These are phyloP conservation scores for Pyxicephalus adspersus DNA, from an alignment of 2,113 vertebrate species.

Conservation along the genomic window DNA sequence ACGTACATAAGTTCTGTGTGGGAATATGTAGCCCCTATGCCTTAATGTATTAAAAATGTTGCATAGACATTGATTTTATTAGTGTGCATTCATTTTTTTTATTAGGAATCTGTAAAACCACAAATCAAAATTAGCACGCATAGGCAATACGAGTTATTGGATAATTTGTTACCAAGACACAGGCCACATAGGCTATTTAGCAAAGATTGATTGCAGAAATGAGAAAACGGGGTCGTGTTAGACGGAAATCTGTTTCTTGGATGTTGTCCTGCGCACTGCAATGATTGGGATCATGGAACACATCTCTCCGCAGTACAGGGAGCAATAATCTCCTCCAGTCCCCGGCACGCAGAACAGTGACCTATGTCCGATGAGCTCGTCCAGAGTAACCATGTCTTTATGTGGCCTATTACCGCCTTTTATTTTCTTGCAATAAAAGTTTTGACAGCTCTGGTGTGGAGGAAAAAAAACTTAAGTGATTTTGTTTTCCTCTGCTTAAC, in stretches of 20 bases:
- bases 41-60: neutral
- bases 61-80: neutral
- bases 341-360: no score
- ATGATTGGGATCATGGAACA: neutral
- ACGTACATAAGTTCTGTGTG: slow-evolving; percentile 16
- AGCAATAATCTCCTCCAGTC: neutral
- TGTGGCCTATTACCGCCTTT: no score
- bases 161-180: neutral
- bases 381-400: no score
- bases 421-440: no score
- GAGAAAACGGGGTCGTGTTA: slow-evolving; percentile 13
- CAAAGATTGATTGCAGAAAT: slow-evolving; percentile 11
- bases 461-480: no score
- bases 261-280: neutral
- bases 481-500: no score
- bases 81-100: slow-evolving; percentile 3
- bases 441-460: no score
- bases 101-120: slow-evolving; percentile 39
- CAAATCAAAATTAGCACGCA: neutral
- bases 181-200: neutral
- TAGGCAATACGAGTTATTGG: neutral
- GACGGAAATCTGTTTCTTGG: neutral
- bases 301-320: neutral
- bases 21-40: slow-evolving; percentile 2
- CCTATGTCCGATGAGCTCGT: no score